Evolutionary conservation across 2,113 vertebrate genomes (phyloP), one percentile per base, ranked within the genome.

Genomic region (Gnathonemus echidnorhynchus): DNA sequence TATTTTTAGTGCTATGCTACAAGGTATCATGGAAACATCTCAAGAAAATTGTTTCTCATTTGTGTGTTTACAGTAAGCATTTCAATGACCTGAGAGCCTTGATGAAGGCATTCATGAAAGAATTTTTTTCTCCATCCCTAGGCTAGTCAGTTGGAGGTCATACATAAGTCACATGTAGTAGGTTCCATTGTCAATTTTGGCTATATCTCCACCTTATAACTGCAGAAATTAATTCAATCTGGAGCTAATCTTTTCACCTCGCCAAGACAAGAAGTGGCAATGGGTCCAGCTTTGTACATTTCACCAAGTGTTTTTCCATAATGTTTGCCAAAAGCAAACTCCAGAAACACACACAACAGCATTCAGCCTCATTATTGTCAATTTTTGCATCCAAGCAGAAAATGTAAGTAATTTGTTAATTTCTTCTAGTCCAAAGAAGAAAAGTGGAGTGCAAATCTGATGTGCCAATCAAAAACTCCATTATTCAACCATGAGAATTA

Each of bases 351-450:
- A 35, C 17, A 21, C 31, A 45, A 83, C 86, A 53, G 49, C 49
- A 87, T 87, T 48, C 86, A 31, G n/a, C 21, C 46, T 87, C 45
- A 21, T 86, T 86, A 86, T 27, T 86, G 42, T 87, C 86, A 85
- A 46, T 85, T 85, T 42, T 13, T 46, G 83, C 39, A 85, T 85
- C 39, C 83, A 45, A 85, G 83, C 42, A 85, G 39, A 85, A 85
- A 85, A 85, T 85, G 62, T 31, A 39, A 85, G 83, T 85, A 46
- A 46, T 85, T 85, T 48, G 17, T 80, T 35, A 6, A 80, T 80
- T 80, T 80, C 35, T 80, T 80, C 39, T 70, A 15, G 62, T 31
- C n/a, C 62, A 80, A 42, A 80, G 35, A 77, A 42, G 13, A 80
- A 80, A 80, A 42, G 9, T 77, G 35, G 1, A 70, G 62, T 19